Base-by-base conservation (phyloP, 2,113 vertebrate species). In the Tychaedon coryphoeus region DNA sequence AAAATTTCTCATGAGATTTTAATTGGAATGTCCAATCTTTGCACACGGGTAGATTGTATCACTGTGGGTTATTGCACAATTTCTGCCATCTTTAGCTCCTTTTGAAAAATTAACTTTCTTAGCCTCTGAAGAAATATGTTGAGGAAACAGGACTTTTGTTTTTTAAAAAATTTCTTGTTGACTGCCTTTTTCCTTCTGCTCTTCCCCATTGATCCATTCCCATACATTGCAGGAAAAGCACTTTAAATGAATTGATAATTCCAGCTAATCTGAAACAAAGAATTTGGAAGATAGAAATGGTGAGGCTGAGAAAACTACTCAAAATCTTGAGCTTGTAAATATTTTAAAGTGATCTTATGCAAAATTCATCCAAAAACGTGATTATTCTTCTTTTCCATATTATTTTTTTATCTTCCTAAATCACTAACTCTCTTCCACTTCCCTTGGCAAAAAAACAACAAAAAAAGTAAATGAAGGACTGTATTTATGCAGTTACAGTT, bases 291-390 rank as follows among this genome's bases (percentile, higher is more conserved):
- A 53, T 19, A 43, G n/a, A 60, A 89, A 79, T 65, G 19, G 26
- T 43, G 19, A 93, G 11, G 20, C 19, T 51, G 66, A 76, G 31
- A 80, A 76, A 83, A 70, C 8, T 12, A 25, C 24, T 40, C 17
- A 10, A 43, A 85, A 57, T 48, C 22, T 8, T 34, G 48, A 80
- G 31, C 12, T 8, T 70, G 54, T 62, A 82, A 85, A 81, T 91
- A 84, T 94, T 96, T 96, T 81, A 77, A 80, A 74, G 51, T n/a
- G 34, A 61, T 67, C 29, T 62, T 83, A 80, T 70, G 64, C 57
- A 92, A 93, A 95, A 86, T 74, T 90, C 1, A 92, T 86, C 33
- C 42, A 42, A 82, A 91, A 90, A 42, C 22, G 22, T 40, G 11
- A 66, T 50, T 18, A 6, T 83, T 56, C 1, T 82, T 72, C 25